Percentiles rank a stretch among this genome's conserved stretches.
Conservation (phyloP, 2,888 invertebrate genomes). For the Argyresthia goedartella region DNA sequence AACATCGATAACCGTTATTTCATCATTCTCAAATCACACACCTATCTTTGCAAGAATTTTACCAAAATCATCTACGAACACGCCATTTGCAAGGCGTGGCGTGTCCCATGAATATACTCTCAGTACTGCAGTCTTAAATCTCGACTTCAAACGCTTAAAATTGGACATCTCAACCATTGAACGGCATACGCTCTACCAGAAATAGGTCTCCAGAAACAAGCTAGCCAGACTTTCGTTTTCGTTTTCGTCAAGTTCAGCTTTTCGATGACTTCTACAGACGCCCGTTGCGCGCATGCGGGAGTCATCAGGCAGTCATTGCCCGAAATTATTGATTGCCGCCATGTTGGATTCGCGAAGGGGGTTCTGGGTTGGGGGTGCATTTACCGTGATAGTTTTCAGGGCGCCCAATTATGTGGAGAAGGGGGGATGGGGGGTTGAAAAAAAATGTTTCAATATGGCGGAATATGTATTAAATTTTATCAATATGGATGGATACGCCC, state of each 20-base stretch:
- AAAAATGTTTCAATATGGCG: constrained; percentile 64
- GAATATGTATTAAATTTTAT: constrained; percentile 63
- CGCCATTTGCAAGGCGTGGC: constrained; percentile 2
- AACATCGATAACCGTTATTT: too few relatives aligned
- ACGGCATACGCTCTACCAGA: constrained; percentile 38
- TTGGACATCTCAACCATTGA: not conserved
- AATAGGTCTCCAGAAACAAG: constrained; percentile 58
- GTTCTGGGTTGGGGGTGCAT: constrained; percentile 31
- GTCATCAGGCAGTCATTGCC: constrained; percentile 69
- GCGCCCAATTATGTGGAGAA: constrained; percentile 61
- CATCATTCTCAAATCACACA: too few relatives aligned
- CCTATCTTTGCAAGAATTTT: too few relatives aligned
- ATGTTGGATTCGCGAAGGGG: constrained; percentile 54
- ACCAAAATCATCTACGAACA: not conserved
- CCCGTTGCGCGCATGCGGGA: constrained; percentile 51
- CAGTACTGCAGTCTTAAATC: not conserved
- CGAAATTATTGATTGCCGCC: constrained; percentile 68
- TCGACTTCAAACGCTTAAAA: not conserved
- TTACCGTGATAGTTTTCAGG: constrained; percentile 67
- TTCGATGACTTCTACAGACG: constrained; percentile 48
- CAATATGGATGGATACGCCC: constrained; percentile 33
- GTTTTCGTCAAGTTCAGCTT: constrained; percentile 67
- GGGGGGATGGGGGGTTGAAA: constrained; percentile 32
- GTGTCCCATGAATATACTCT: not conserved
- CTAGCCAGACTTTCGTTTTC: constrained; percentile 64